A percentile compares a stretch with the other conserved stretches of the same genome.
Evolutionary conservation across 2,113 vertebrate genomes (phyloP).

Genomic region (Campylorhamphus procurvoides): DNA sequence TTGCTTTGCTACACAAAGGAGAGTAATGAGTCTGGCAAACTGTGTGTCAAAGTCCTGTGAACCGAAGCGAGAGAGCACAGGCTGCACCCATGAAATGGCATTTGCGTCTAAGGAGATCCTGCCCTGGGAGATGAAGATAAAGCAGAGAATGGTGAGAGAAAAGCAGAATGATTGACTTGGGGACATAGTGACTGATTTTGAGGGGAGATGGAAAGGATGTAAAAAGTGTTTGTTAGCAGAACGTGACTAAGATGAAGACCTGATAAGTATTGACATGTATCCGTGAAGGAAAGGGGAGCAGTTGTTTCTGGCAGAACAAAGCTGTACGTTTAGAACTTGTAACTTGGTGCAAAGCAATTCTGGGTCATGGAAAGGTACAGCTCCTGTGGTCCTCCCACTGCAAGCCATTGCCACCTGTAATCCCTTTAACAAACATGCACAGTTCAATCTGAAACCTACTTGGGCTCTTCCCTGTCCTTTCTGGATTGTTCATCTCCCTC

Average conservation of each 20-base stretch:
- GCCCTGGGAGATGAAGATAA: background rate
- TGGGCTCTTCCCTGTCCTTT: background rate
- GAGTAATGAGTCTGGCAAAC: background rate
- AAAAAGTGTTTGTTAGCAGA: background rate
- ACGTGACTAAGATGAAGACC: background rate
- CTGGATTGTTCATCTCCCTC: background rate
- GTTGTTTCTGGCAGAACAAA: background rate
- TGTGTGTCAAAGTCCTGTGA: background rate
- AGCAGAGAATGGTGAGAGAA: background rate
- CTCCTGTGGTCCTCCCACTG: background rate
- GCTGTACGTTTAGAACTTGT: background rate
- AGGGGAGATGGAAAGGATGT: background rate
- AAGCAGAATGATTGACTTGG: background rate
- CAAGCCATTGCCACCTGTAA: background rate
- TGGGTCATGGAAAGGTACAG: accelerated
- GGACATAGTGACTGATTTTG: background rate
- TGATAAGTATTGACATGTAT: background rate
- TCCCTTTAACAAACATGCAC: background rate
- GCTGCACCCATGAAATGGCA: accelerated
- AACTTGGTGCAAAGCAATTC: background rate
- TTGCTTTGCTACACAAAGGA: background rate
- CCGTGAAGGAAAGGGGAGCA: background rate
- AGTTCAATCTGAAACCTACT: background rate
- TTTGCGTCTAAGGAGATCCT: background rate
- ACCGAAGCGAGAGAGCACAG: background rate